These are phyloP conservation scores for Bembecia ichneumoniformis DNA, from an alignment of 2,888 invertebrate genomes.

Conservation along the genomic window DNA sequence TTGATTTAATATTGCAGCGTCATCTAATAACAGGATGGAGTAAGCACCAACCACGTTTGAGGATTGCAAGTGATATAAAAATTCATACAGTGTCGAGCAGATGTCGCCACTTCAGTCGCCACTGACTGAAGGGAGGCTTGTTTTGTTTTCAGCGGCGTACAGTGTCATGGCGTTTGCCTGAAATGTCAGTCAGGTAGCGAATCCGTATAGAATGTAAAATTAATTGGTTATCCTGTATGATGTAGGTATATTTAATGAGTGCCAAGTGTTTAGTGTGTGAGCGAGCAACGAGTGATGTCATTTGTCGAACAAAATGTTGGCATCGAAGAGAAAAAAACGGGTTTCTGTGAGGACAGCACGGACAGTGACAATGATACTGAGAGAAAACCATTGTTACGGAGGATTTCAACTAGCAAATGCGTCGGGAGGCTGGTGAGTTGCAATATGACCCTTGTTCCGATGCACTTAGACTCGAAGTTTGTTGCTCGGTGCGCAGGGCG, in stretches of 20 bases:
- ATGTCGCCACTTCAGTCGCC: conserved; percentile 26
- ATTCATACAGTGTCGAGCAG: conserved; percentile 23
- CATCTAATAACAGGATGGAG: no score
- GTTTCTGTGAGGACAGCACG: conserved; percentile 65
- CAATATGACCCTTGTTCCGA: neutral
- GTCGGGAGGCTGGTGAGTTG: conserved; percentile 82
- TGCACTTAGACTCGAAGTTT: neutral
- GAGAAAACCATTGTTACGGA: conserved; percentile 82
- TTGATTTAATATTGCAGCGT: no score
- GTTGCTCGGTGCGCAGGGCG: conserved; percentile 33
- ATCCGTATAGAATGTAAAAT: conserved; percentile 40
- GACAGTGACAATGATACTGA: conserved; percentile 89
- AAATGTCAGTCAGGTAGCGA: conserved; percentile 61
- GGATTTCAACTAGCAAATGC: conserved; percentile 87
- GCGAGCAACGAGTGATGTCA: conserved; percentile 60
- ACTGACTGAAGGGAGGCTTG: conserved; percentile 29
- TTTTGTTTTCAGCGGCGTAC: conserved; percentile 64
- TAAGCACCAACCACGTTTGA: no score
- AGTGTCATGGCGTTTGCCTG: conserved; percentile 65
- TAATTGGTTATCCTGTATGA: conserved; percentile 58
- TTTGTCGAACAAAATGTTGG: conserved; percentile 38
- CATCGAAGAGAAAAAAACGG: conserved; percentile 39
- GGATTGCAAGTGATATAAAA: conserved; percentile 1
- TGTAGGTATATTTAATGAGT: conserved; percentile 57
- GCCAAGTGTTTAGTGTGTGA: conserved; percentile 44